Percentiles rank a stretch among this genome's conserved stretches.
Evolutionary conservation across 2,888 invertebrate species (phyloP).

Genomic region (Proisotoma minuta): DNA sequence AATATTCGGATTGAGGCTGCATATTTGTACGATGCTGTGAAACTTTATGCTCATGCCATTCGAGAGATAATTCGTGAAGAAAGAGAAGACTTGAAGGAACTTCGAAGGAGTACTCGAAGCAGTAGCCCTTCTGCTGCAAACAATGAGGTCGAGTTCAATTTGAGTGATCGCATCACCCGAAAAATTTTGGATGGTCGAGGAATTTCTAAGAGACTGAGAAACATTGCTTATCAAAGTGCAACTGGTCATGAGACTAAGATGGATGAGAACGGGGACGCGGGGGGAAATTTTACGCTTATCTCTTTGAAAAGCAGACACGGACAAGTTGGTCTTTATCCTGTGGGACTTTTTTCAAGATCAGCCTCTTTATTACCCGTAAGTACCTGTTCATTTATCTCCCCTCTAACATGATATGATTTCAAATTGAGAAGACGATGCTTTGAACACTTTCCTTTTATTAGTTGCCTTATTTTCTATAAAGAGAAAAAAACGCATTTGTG

Average conservation of each 20-base stretch:
- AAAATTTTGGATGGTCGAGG: constrained; percentile 50
- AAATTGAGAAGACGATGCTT: too few relatives aligned
- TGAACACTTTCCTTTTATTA: too few relatives aligned
- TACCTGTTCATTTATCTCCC: constrained; percentile 40
- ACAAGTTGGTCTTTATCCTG: constrained; percentile 52
- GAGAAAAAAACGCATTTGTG: too few relatives aligned
- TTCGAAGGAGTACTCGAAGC: neutral
- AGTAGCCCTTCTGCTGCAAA: neutral
- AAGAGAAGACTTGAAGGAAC: neutral
- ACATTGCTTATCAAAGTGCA: constrained; percentile 52
- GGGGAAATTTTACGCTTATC: constrained; percentile 87
- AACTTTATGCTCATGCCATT: constrained; percentile 75
- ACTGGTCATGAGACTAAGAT: constrained; percentile 55
- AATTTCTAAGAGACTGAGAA: constrained; percentile 51
- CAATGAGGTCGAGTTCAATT: neutral
- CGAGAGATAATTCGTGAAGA: constrained; percentile 50
- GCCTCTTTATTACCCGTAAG: constrained; percentile 65
- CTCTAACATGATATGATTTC: too few relatives aligned
- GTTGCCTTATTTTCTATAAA: too few relatives aligned
- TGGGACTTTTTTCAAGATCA: constrained; percentile 53
- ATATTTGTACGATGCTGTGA: constrained; percentile 80
- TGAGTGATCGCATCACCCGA: neutral
- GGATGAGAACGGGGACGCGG: constrained; percentile 86
- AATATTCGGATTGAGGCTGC: constrained; percentile 67
- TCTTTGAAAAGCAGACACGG: constrained; percentile 52